Percentiles rank a stretch among this genome's conserved stretches.
Evolutionary conservation across 2,888 invertebrate genomes (phyloP).

Genomic region (Acanthosoma haemorrhoidale): DNA sequence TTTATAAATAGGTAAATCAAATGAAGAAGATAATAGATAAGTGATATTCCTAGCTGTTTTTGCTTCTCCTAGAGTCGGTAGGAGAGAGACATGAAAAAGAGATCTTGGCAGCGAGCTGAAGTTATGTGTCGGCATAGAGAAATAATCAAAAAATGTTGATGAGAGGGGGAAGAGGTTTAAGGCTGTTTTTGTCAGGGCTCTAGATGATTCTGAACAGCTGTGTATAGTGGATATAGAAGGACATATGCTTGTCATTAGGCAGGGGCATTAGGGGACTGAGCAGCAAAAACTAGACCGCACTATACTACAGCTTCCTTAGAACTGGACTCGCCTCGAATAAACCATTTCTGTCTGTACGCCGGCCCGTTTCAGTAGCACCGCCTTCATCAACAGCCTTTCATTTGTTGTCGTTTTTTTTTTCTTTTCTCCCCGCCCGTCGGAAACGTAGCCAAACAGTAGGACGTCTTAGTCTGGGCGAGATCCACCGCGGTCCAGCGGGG

Average conservation of each 20-base stretch:
- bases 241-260: slow-evolving; percentile 39
- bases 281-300: slow-evolving; percentile 20
- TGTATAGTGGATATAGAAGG: slow-evolving; percentile 35
- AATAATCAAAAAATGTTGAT: slow-evolving; percentile 35
- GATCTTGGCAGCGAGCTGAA: background rate
- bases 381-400: too few relatives aligned
- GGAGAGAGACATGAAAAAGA: background rate
- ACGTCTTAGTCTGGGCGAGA: too few relatives aligned
- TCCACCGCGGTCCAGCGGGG: too few relatives aligned
- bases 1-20: too few relatives aligned
- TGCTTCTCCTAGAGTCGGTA: too few relatives aligned
- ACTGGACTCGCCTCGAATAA: slow-evolving; percentile 4
- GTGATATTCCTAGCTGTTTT: too few relatives aligned
- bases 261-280: slow-evolving; percentile 17
- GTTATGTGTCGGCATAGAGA: background rate
- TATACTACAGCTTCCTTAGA: slow-evolving; percentile 21
- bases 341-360: background rate
- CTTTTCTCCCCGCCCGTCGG: too few relatives aligned
- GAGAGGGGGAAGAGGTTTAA: slow-evolving; percentile 19
- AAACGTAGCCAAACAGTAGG: too few relatives aligned
- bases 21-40: too few relatives aligned
- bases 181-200: slow-evolving; percentile 31
- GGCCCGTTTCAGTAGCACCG: background rate
- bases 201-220: slow-evolving; percentile 38
- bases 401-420: too few relatives aligned